Percentiles rank a stretch among this genome's conserved stretches.
phyloP scores from a whole-genome alignment of 2,888 invertebrate species.

The Carterocephalus palaemon region DNA sequence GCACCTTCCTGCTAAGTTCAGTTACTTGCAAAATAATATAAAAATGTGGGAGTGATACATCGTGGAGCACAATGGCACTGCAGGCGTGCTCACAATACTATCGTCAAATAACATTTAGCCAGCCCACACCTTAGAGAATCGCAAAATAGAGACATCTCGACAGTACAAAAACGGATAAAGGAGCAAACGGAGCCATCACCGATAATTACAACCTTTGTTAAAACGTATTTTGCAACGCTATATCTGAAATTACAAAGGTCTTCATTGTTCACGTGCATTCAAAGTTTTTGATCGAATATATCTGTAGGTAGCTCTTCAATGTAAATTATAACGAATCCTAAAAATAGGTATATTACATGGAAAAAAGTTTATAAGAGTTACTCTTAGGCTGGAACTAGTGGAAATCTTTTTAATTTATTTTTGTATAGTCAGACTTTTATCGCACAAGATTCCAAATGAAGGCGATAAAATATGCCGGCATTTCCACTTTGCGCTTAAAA shows the following conservation, averaged over 20 bases:
- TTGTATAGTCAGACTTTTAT: not conserved
- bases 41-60: conserved; percentile 76
- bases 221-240: conserved; percentile 55
- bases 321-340: conserved; percentile 3
- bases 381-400: too few species aligned
- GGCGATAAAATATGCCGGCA: conserved; percentile 10
- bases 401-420: conserved; percentile 9
- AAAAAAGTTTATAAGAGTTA: too few species aligned
- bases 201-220: conserved; percentile 75
- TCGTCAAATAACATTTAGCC: conserved; percentile 78
- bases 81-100: conserved; percentile 71
- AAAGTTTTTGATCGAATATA: conserved; percentile 31
- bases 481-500: conserved; percentile 15
- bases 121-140: conserved; percentile 77
- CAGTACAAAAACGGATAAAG: conserved; percentile 60
- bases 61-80: conserved; percentile 62
- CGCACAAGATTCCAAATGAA: conserved; percentile 3
- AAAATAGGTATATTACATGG: too few species aligned
- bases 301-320: not conserved
- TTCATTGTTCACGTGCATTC: conserved; percentile 48
- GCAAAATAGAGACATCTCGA: conserved; percentile 74
- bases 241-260: conserved; percentile 53
- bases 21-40: conserved; percentile 63
- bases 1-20: conserved; percentile 59
- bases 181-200: conserved; percentile 63